A percentile compares a stretch with the other conserved stretches of the same genome.
Conservation (phyloP, 1,140 invertebrate genomes). For the Tetramorium parvispinum region DNA sequence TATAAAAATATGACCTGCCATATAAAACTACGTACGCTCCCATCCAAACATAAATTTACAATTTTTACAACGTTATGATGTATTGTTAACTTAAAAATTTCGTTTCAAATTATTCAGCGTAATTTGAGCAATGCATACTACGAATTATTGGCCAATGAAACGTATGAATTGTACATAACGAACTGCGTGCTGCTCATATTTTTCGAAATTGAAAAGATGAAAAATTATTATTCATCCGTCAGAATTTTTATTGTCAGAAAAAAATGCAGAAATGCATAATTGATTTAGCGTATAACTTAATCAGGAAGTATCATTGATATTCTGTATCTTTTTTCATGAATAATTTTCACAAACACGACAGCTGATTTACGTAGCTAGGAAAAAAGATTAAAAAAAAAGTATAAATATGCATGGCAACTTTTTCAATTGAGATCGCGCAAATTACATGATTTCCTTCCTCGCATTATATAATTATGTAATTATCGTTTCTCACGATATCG, state of each 20-base stretch:
- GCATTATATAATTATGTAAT: neutral
- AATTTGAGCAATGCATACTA: constrained; percentile 1
- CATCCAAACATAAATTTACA: neutral
- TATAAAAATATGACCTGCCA: neutral
- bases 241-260: constrained; percentile 1
- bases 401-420: too few species aligned
- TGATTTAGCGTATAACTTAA: neutral
- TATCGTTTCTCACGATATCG: constrained; percentile 15
- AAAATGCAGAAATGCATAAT: neutral
- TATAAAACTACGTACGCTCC: neutral
- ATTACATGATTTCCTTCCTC: neutral
- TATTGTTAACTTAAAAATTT: neutral
- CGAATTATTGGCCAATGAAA: constrained; percentile 18
- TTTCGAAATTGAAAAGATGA: neutral
- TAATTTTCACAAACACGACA: neutral
- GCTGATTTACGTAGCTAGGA: neutral
- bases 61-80: neutral
- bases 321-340: neutral
- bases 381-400: neutral
- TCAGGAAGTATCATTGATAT: neutral
- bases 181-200: neutral
- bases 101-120: neutral
- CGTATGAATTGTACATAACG: neutral
- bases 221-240: constrained; percentile 12
- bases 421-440: neutral